These are phyloP conservation scores for Labia minor DNA, from an alignment of 2,888 invertebrate genomes.

Conservation along the genomic window DNA sequence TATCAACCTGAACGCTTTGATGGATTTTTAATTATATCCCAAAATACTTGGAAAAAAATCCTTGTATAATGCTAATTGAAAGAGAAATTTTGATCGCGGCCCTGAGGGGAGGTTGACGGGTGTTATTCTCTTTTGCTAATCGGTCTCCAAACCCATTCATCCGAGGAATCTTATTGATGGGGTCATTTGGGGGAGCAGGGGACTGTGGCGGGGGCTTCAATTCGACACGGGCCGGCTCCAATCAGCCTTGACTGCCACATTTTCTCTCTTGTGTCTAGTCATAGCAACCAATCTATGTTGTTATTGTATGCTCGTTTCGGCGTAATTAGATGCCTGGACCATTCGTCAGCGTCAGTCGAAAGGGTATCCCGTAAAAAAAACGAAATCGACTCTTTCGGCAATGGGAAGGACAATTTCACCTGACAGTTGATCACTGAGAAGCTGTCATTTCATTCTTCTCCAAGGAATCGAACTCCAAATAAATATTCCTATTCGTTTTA, in stretches of 20 bases:
- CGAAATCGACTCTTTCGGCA: background rate
- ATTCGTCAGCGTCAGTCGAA: slow-evolving; percentile 7
- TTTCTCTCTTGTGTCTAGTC: background rate
- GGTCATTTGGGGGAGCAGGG: background rate
- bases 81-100: no score
- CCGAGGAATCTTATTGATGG: background rate
- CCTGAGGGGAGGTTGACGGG: no score
- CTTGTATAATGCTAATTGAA: no score
- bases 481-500: background rate
- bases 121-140: no score
- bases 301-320: slow-evolving; percentile 1
- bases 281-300: slow-evolving; percentile 8
- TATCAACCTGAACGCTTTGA: no score
- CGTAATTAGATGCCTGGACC: slow-evolving; percentile 13
- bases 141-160: no score
- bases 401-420: background rate
- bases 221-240: background rate
- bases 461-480: background rate
- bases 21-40: no score
- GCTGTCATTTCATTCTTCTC: background rate
- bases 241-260: background rate
- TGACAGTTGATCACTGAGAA: background rate
- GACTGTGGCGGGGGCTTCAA: background rate
- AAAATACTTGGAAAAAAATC: no score
- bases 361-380: slow-evolving; percentile 4